Evolutionary conservation across 2,113 vertebrate species (phyloP).

Genomic region (Ammodytes marinus): DNA sequence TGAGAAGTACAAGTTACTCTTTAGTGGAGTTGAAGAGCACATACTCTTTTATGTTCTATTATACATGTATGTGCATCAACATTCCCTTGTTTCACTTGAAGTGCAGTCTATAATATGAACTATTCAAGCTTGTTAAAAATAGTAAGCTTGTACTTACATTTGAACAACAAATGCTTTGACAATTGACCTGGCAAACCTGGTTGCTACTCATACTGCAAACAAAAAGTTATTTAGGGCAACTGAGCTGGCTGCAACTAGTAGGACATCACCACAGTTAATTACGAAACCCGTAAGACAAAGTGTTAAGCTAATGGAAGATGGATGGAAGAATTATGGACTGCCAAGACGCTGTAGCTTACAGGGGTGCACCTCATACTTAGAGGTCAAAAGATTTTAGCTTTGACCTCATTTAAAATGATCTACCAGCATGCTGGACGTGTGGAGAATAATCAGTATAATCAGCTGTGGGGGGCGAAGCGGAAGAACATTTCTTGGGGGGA

Average conservation of each 20-base stretch:
- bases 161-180: not conserved
- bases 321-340: not conserved
- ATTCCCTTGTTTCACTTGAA: not conserved
- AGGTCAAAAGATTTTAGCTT: constrained; percentile 43
- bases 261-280: not conserved
- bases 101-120: not conserved
- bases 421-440: constrained; percentile 24
- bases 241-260: not conserved
- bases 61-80: not conserved
- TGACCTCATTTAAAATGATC: constrained; percentile 30
- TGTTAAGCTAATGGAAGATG: constrained; percentile 4
- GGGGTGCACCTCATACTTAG: not conserved
- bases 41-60: not conserved
- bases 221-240: not conserved
- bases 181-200: not conserved
- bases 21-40: not conserved
- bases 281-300: constrained; percentile 1
- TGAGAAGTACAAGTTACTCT: not conserved
- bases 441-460: constrained; percentile 25
- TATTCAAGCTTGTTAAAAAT: not conserved
- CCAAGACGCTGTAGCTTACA: not conserved
- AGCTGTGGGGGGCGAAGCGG: constrained; percentile 26
- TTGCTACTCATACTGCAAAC: not conserved
- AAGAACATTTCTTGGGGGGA: constrained; percentile 51
- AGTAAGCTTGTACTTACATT: too few relatives aligned